Conservation (phyloP, 2,888 invertebrate genomes). For the Dysmachus trigonus region DNA sequence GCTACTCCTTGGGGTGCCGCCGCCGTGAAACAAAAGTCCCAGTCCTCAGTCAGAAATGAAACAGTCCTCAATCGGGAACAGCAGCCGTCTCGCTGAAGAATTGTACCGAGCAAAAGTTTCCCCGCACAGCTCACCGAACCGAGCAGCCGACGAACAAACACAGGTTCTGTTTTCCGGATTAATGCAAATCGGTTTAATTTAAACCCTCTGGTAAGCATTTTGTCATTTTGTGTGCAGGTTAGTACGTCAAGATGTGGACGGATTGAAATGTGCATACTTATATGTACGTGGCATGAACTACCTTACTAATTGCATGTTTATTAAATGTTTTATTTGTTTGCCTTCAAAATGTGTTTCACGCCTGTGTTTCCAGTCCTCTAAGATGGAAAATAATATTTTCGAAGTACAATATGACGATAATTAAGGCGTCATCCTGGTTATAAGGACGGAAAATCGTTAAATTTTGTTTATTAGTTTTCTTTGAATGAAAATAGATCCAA, state of each 20-base stretch:
- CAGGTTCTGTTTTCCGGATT: neutral
- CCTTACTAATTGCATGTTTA: too few relatives aligned
- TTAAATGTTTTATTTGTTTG: too few relatives aligned
- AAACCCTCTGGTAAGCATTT: neutral
- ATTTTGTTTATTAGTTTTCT: too few relatives aligned
- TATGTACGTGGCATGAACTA: too few relatives aligned
- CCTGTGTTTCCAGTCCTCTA: too few relatives aligned
- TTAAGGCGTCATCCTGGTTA: too few relatives aligned
- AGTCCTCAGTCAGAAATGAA: slow-evolving; percentile 13
- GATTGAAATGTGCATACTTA: too few relatives aligned
- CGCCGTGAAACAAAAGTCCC: neutral
- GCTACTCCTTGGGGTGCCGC: neutral
- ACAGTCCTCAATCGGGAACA: neutral
- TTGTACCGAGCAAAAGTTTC: neutral
- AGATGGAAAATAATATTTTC: too few relatives aligned
- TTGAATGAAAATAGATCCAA: too few relatives aligned
- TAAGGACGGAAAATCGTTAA: too few relatives aligned
- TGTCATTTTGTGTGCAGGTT: neutral
- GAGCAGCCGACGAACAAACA: neutral
- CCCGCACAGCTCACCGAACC: neutral
- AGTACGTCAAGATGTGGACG: neutral
- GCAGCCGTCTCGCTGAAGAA: neutral
- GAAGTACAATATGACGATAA: too few relatives aligned
- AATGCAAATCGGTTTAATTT: slow-evolving; percentile 2
- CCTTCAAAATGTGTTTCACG: too few relatives aligned